A percentile compares a stretch with the other conserved stretches of the same genome.
Conservation (phyloP, 2,888 invertebrate species). For the Diplazon laetatorius region DNA sequence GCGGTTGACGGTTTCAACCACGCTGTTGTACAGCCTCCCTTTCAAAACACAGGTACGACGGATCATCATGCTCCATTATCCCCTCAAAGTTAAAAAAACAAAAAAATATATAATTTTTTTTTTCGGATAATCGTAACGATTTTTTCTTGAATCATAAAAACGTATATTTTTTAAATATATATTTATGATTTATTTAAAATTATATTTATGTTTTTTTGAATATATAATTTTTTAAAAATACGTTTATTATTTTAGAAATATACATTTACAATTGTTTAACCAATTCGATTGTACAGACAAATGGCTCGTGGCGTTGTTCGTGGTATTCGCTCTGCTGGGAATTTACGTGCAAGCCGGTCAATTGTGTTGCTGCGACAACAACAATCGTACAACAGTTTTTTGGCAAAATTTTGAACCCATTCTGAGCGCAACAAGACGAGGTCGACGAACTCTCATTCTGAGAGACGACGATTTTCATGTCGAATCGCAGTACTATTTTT, state of each 20-base stretch:
- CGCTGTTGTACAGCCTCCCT: slow-evolving; percentile 86
- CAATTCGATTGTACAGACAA: slow-evolving; percentile 83
- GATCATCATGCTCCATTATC: neutral
- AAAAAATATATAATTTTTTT: no score
- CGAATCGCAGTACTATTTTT: neutral
- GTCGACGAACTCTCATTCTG: slow-evolving; percentile 58
- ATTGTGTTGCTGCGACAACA: slow-evolving; percentile 36
- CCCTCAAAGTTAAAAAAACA: no score
- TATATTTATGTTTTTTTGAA: no score
- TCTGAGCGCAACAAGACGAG: slow-evolving; percentile 35
- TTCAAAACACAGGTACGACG: slow-evolving; percentile 84
- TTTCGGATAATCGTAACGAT: neutral
- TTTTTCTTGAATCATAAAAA: no score
- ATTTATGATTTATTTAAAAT: no score
- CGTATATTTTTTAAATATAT: neutral
- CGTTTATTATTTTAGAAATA: no score
- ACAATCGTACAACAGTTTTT: slow-evolving; percentile 37
- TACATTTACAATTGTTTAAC: no score
- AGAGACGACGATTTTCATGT: slow-evolving; percentile 48
- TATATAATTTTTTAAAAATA: no score
- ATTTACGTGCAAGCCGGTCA: slow-evolving; percentile 81
- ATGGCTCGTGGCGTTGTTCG: slow-evolving; percentile 84
- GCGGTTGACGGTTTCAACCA: slow-evolving; percentile 85
- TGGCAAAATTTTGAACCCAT: slow-evolving; percentile 50
- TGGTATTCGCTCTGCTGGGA: slow-evolving; percentile 83